Evolutionary conservation across 2,888 invertebrate genomes (phyloP), one percentile per base, ranked within the genome.

Genomic region (Volucella inflata): DNA sequence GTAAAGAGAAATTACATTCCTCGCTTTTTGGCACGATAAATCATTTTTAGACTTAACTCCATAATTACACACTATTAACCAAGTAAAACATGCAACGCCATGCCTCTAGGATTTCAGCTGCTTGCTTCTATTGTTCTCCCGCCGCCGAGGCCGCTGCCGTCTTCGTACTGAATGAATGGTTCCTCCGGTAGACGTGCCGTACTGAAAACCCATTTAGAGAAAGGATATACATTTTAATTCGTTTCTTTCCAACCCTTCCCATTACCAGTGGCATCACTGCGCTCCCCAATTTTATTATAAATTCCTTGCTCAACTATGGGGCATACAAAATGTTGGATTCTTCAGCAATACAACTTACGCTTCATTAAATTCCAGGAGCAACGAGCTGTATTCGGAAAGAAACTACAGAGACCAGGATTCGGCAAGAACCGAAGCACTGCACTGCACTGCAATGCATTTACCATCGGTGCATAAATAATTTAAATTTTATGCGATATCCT

Each of bases 391-490:
- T 67, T 16, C 14, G 17, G 50, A 67, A 82, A 51, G 64, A 50
- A 71, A 64, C 62, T 71, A 21, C 30, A n/a, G 38, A 8, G 50
- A 46, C n/a, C 40, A 38, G 68, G 51, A 38, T 42, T 67, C 42
- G 46, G 40, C 17, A 14, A 67, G 30, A 44, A 48, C 48, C 12
- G 44, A 46, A 70, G 70, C 14, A 67, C 60, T 14, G 44, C 14
- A 80, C 70, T 71, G 84, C 79, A 75, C 64, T 84, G 84, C 84
- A 80, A 76, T 77, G 84, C 84, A 84, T 76, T 80, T 50, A 60
- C 84, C 70, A 80, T 80, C 75, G 80, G 80, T 84, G 84, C 75
- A 84, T 84, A 80, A 84, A 80, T 84, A 84, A 84, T 84, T 84
- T 80, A 71, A 84, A 84, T 84, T 80, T 84, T 80, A 80, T 76